Base-by-base conservation (phyloP, 2,113 vertebrate species). In the Erythrocercus mccallii region DNA sequence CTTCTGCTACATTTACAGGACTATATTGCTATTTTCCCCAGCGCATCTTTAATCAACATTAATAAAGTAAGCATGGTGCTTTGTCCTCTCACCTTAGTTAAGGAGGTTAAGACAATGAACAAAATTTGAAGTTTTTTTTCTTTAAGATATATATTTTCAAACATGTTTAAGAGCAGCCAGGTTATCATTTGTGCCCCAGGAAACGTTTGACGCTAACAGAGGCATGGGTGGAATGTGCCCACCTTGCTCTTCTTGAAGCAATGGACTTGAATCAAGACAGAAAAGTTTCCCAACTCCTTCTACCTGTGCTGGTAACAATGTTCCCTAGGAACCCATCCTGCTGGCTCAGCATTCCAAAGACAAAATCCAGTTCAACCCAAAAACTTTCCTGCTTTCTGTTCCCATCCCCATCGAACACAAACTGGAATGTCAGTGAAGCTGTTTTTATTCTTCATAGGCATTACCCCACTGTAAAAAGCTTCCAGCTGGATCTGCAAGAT, bases 111-210 rank as follows among this genome's bases (percentile, higher is more conserved):
- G 28, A 45, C 23, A 90, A 69, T 44, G 60, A 54, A 54, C 8
- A 54, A 14, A 69, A 40, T 45, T 23, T 38, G 14, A 84, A 70
- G 30, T 1, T 3, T 2, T 27, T 54, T 81, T 79, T 5, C 18
- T 60, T 24, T 18, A 53, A 31, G 24, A 77, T 37, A 37, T 65
- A 44, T 51, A 50, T 4, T 78, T 88, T 50, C 37, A 91, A 76
- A 65, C 50, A 53, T 11, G 4, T 81, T 80, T 58, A 66, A 77
- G 33, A 79, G 44, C 44, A 82, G 45, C 23, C 35, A 70, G 48
- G 45, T 92, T 51, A 50, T 17, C 0, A 1, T 6, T 3, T 42
- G 21, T 54, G 31, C 45, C 60, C 0, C 0, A 83, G 60, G 23
- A 65, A 78, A 74, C 31, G 17, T 68, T 72, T 65, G 54, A 62